Percentiles rank a stretch among this genome's conserved stretches.
phyloP scores from a whole-genome alignment of 2,113 vertebrate genomes.

The Leptobrachium ailaonicum region DNA sequence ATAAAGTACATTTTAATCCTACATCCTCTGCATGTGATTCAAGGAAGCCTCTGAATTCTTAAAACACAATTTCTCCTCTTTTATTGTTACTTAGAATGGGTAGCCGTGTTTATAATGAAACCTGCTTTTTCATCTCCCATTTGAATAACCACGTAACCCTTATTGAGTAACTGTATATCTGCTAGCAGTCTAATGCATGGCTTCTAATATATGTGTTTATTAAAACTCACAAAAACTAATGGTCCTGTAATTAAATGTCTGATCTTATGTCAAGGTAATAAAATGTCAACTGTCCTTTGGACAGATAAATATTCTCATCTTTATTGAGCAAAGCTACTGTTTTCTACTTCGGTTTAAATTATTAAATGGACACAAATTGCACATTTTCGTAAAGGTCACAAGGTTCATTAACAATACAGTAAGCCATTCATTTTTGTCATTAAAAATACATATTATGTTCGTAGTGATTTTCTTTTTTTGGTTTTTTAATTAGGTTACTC shows the following conservation, averaged over 20 bases:
- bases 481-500: conserved; percentile 42
- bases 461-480: neutral
- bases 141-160: conserved; percentile 53
- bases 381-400: conserved; percentile 78
- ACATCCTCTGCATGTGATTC: too few species aligned
- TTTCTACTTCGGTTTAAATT: conserved; percentile 76
- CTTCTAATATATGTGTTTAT: conserved; percentile 67
- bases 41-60: too few species aligned
- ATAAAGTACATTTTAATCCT: too few species aligned
- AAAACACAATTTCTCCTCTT: too few species aligned
- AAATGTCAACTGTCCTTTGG: conserved; percentile 66
- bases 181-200: conserved; percentile 50
- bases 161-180: conserved; percentile 54
- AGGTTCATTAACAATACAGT: conserved; percentile 75
- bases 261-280: conserved; percentile 64
- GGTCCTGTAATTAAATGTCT: conserved; percentile 61
- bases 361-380: conserved; percentile 78
- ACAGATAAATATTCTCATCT: conserved; percentile 70
- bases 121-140: conserved; percentile 46
- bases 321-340: conserved; percentile 65
- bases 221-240: conserved; percentile 65
- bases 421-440: conserved; percentile 68
- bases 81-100: too few species aligned
- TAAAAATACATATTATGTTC: conserved; percentile 30
- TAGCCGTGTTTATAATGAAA: too few species aligned